Evolutionary conservation across 2,113 vertebrate species (phyloP), one percentile per base, ranked within the genome.

Genomic region (Xiphophorus hellerii): DNA sequence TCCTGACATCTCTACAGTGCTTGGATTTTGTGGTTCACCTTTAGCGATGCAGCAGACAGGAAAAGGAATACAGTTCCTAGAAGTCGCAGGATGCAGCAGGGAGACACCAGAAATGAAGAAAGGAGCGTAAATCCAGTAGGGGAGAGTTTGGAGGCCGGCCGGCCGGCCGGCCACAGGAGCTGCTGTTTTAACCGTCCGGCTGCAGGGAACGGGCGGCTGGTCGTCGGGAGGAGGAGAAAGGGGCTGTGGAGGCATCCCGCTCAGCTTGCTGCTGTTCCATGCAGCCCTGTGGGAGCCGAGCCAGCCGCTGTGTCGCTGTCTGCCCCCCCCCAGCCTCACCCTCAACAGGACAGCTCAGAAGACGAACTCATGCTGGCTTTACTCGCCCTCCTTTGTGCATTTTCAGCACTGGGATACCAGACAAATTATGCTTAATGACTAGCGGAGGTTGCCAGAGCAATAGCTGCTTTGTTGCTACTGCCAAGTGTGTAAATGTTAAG

Each of bases 291-390:
- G 77, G 82, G 88, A 94, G 89, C 90, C 92, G 81, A 73, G 88
- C 69, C 91, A 94, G 93, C 88, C 92, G 92, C 80, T 86, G 85
- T 92, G 88, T 90, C 84, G 89, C 93, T 90, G 88, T 90, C 85
- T 88, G 93, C 90, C 85, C 90, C 93, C 92, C 42, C 44, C 39
- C 12, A 5, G 39, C 89, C 81, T 86, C 87, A 89, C 90, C 93
- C 89, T 79, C 81, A 72, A 87, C 91, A 87, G 89, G 89, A 91
- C 92, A 93, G 91, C 84, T 90, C 90, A 39, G 84, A 93, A 94
- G 95, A 91, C 84, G 86, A 87, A 77, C 90, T 93, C 92, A 92
- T 87, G 86, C 92, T 93, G 90, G 88, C 91, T 94, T 86, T 80
- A 71, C 86, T 90, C 84, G 44, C 92, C 90, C 77, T 88, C 84